Percentiles rank a stretch among this genome's conserved stretches.
These are phyloP conservation scores for Patella depressa DNA, from an alignment of 2,888 invertebrate species.

Conservation along the genomic window DNA sequence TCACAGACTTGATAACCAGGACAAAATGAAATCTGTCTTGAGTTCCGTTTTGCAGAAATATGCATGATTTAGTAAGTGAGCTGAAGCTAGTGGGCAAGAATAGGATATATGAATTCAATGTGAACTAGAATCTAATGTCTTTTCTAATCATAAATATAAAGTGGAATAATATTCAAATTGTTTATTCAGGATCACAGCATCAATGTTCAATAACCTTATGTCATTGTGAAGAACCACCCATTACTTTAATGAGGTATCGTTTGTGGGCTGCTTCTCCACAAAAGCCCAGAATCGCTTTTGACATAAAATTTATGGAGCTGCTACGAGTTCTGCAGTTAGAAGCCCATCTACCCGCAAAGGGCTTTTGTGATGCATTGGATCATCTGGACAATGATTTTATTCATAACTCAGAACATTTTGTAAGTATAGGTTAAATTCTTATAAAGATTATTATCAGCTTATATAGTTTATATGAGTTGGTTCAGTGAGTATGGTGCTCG, in stretches of 20 bases:
- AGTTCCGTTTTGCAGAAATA: too few relatives aligned
- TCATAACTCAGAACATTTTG: not conserved
- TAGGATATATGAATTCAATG: too few relatives aligned
- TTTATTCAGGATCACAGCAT: not conserved
- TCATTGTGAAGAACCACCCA: constrained; percentile 4
- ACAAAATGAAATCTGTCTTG: not conserved
- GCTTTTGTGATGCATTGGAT: not conserved
- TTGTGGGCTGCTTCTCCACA: not conserved
- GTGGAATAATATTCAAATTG: not conserved
- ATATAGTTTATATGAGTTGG: too few relatives aligned
- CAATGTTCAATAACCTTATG: not conserved
- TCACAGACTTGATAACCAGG: too few relatives aligned
- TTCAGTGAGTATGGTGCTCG: too few relatives aligned
- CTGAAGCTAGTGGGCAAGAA: too few relatives aligned
- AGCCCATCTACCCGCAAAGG: not conserved
- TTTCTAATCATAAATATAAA: not conserved
- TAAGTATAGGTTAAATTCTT: not conserved
- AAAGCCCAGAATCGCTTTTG: constrained; percentile 5
- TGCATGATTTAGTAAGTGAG: too few relatives aligned
- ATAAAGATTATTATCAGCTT: too few relatives aligned
- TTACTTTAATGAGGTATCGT: not conserved
- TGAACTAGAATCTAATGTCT: not conserved
- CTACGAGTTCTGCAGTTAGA: not conserved
- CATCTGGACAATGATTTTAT: not conserved
- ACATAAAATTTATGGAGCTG: not conserved